Evolutionary conservation across 2,888 invertebrate species (phyloP), one percentile per base, ranked within the genome.

Genomic region (Idaea straminata): DNA sequence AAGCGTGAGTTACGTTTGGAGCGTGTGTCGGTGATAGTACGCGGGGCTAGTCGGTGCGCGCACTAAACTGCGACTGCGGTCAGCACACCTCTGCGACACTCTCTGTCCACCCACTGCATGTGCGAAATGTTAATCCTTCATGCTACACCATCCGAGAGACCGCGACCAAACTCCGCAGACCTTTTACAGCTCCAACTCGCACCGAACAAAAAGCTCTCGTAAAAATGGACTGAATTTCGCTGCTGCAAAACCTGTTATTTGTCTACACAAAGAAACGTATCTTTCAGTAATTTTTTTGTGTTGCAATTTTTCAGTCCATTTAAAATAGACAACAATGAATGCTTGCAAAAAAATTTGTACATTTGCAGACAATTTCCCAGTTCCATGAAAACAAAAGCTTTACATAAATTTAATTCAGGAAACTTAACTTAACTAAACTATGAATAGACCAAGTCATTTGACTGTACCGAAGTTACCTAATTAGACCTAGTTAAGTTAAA

Each of bases 1-100:
- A 85, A 84, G 80, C 74, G 85, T 91, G 88, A 86, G 90, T 89
- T 84, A 89, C 87, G 85, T 87, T 80, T 81, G 76, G 83, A 82
- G 82, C 86, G 86, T 88, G 87, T 84, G 88, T 85, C 80, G 79
- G 78, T 76, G 76, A 77, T 77, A 13, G 59, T 66, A 80, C 84
- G 82, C 91, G 91, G 82, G 84, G 86, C 82, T 86, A 86, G 81
- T 79, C 87, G 89, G 87, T 85, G 90, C 83, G 88, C 89, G 84
- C 83, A 78, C 78, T 47, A 47, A 47, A 47, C 47, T 79, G 86
- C 89, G 88, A 90, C 90, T 91, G 91, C 86, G 87, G 88, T 83
- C 86, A 85, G 77, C 80, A 69, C 73, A 78, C 76, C 83, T 80
- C 80, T 78, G 77, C 79, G 79, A 81, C 83, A 80, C 78, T 84